These are phyloP conservation scores for Leuctra nigra DNA, from an alignment of 2,888 invertebrate species.

Conservation along the genomic window DNA sequence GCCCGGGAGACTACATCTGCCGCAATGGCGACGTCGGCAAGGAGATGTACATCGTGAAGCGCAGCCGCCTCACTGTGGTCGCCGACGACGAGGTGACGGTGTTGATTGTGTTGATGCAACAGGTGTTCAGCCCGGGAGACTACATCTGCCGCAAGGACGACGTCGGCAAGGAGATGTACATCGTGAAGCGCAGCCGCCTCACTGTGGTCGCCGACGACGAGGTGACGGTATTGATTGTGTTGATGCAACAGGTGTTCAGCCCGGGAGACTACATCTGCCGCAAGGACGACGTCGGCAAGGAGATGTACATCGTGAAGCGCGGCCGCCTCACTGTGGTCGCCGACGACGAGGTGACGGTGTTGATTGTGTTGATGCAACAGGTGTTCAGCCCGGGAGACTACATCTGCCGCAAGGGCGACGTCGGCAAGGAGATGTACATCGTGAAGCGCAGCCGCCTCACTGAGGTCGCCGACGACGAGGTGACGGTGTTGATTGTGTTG, in stretches of 20 bases:
- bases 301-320: slow-evolving; percentile 96
- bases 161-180: slow-evolving; percentile 97
- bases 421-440: slow-evolving; percentile 97
- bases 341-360: slow-evolving; percentile 79
- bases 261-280: slow-evolving; percentile 95
- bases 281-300: slow-evolving; percentile 95
- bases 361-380: slow-evolving; percentile 50
- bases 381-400: slow-evolving; percentile 97
- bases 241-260: slow-evolving; percentile 68
- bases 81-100: slow-evolving; percentile 85
- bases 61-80: slow-evolving; percentile 80
- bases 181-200: slow-evolving; percentile 85
- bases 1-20: slow-evolving; percentile 94
- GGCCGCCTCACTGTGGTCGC: slow-evolving; percentile 83
- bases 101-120: slow-evolving; percentile 44
- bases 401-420: slow-evolving; percentile 94
- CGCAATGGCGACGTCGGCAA: slow-evolving; percentile 95
- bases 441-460: slow-evolving; percentile 82
- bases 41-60: slow-evolving; percentile 97
- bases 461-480: slow-evolving; percentile 88
- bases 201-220: slow-evolving; percentile 88
- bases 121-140: slow-evolving; percentile 95
- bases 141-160: slow-evolving; percentile 96
- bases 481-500: slow-evolving; percentile 66
- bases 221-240: slow-evolving; percentile 69